phyloP scores from a whole-genome alignment of 2,113 vertebrate species.

The Labeo catla region DNA sequence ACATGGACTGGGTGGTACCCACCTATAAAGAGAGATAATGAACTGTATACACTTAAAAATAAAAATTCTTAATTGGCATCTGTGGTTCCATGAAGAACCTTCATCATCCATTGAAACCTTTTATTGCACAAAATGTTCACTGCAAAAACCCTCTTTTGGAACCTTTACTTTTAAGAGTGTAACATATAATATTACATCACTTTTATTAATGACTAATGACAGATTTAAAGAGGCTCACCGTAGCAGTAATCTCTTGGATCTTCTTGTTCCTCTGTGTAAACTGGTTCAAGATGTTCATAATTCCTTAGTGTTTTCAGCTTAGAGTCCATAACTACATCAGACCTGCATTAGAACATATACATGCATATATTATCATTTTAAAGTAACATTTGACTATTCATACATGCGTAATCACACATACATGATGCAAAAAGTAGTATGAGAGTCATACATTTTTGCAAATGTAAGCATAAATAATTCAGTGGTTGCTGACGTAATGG shows the following conservation, averaged over 20 bases:
- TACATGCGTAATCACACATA: constrained; percentile 25
- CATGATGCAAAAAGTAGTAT: constrained; percentile 11
- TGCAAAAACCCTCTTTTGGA: too few relatives aligned
- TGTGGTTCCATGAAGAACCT: not conserved
- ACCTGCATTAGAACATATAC: constrained; percentile 43
- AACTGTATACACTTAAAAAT: too few relatives aligned
- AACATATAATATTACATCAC: too few relatives aligned
- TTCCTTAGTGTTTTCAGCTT: constrained; percentile 45
- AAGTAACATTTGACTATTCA: not conserved
- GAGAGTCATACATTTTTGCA: not conserved
- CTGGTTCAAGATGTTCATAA: constrained; percentile 62
- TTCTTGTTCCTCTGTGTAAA: constrained; percentile 66
- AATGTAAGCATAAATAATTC: constrained; percentile 2
- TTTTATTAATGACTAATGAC: not conserved
- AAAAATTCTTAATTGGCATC: not conserved
- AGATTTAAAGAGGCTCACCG: constrained; percentile 66
- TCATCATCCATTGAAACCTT: not conserved
- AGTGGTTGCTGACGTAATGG: constrained; percentile 12
- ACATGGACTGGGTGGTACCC: constrained; percentile 74
- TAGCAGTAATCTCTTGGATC: constrained; percentile 69
- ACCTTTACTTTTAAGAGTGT: too few relatives aligned
- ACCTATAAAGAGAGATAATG: constrained; percentile 67
- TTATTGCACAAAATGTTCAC: not conserved
- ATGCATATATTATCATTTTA: constrained; percentile 15
- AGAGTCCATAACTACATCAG: constrained; percentile 35